Evolutionary conservation across 2,797 vertebrate species (phyloP).

Genomic region (Chaunax sp.): DNA sequence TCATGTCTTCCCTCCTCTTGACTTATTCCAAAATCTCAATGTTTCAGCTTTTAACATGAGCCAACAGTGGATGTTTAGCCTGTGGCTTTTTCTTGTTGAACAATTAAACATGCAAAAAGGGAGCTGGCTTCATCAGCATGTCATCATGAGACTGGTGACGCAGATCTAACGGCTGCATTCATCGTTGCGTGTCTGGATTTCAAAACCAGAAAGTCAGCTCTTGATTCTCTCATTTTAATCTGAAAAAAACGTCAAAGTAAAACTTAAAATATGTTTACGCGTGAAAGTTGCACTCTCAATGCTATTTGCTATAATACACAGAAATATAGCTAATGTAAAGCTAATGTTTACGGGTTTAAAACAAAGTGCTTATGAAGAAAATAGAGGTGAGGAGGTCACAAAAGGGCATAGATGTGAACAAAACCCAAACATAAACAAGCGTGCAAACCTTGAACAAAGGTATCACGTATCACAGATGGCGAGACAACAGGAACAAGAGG

Average conservation of each 20-base stretch:
- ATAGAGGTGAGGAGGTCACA: too few species aligned
- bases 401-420: constrained; percentile 24
- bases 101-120: constrained; percentile 26
- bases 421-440: constrained; percentile 2
- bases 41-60: constrained; percentile 33
- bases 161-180: neutral
- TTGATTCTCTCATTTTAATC: neutral
- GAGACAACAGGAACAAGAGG: constrained; percentile 25
- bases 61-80: constrained; percentile 33
- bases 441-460: neutral
- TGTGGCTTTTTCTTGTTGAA: constrained; percentile 15
- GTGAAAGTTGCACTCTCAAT: neutral
- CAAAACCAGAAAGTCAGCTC: neutral
- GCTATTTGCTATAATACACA: neutral
- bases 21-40: constrained; percentile 33
- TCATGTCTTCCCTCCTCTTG: constrained; percentile 5
- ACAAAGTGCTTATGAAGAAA: constrained; percentile 10
- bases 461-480: constrained; percentile 20
- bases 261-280: neutral
- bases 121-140: neutral
- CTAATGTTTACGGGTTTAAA: neutral
- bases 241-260: neutral
- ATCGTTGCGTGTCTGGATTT: neutral
- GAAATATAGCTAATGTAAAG: neutral
- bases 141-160: too few species aligned